Evolutionary conservation across 1,140 invertebrate genomes (phyloP).

Genomic region (Tetragnatha versicolor): DNA sequence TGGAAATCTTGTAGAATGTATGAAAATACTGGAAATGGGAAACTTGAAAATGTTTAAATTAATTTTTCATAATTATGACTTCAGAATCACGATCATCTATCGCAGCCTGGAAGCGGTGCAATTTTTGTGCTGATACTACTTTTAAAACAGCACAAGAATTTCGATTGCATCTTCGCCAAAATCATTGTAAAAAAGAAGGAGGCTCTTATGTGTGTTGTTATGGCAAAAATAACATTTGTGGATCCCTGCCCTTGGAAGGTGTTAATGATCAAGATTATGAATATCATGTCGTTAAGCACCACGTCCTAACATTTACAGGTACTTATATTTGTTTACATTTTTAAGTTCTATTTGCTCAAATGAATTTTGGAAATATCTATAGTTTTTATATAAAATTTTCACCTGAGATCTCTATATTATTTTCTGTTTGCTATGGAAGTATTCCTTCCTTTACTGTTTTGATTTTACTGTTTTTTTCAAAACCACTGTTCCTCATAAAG

Average conservation of each 20-base stretch:
- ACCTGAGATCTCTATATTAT: too few species aligned
- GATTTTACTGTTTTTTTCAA: too few species aligned
- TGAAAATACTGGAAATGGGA: not conserved
- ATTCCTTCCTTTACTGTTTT: too few species aligned
- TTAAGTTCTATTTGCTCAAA: too few species aligned
- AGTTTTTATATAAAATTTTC: too few species aligned
- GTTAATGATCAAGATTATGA: conserved; percentile 88
- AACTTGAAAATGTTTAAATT: conserved; percentile 1
- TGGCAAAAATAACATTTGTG: conserved; percentile 86
- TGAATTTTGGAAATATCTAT: too few species aligned
- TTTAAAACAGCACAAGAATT: conserved; percentile 60
- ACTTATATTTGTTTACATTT: not conserved
- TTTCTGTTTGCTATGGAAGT: too few species aligned
- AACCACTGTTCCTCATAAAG: too few species aligned
- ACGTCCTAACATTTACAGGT: conserved; percentile 65
- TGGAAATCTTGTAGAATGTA: conserved; percentile 2
- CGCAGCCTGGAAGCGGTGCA: conserved; percentile 57
- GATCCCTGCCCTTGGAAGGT: conserved; percentile 84
- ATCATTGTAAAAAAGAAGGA: conserved; percentile 81
- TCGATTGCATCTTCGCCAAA: conserved; percentile 77
- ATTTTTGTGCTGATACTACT: conserved; percentile 52
- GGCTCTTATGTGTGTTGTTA: conserved; percentile 88
- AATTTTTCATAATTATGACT: conserved; percentile 46
- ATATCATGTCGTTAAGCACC: conserved; percentile 82
- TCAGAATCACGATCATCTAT: conserved; percentile 30